phyloP scores from a whole-genome alignment of 2,888 invertebrate species.

The Allygus modestus region DNA sequence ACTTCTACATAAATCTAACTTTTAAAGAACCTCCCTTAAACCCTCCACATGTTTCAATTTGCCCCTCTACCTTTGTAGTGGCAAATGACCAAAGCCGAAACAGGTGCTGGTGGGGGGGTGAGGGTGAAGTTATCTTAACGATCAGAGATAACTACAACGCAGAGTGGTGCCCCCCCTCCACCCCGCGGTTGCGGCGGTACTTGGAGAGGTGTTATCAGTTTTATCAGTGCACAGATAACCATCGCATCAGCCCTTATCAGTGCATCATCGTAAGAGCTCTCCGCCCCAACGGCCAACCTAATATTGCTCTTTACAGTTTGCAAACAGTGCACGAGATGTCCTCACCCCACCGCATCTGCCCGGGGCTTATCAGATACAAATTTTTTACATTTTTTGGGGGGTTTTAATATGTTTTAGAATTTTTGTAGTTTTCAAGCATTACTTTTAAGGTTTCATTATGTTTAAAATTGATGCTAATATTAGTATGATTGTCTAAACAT shows the following conservation, averaged over 20 bases:
- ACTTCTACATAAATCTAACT: too few species aligned
- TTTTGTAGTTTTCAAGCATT: too few species aligned
- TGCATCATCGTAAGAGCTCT: conserved; percentile 5
- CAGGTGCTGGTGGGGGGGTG: not conserved
- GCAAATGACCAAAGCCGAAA: not conserved
- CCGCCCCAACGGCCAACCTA: conserved; percentile 40
- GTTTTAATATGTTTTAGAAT: too few species aligned
- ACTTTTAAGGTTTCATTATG: too few species aligned
- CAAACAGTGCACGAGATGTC: conserved; percentile 2
- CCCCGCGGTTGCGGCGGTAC: conserved; percentile 8
- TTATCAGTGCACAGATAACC: conserved; percentile 41
- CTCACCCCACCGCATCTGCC: not conserved
- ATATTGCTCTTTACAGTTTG: conserved; percentile 48
- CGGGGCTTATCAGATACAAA: not conserved
- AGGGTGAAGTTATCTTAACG: not conserved
- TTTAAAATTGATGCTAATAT: too few species aligned
- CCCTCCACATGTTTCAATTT: conserved; percentile 2
- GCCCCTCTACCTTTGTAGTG: not conserved
- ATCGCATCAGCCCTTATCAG: conserved; percentile 46
- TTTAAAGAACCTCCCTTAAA: too few species aligned
- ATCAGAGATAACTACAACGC: not conserved
- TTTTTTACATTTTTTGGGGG: not conserved
- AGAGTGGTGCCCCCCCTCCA: not conserved
- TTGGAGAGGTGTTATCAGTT: conserved; percentile 17
- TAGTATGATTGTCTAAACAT: too few species aligned